Percentiles rank a stretch among this genome's conserved stretches.
Evolutionary conservation across 2,888 invertebrate species (phyloP).

Genomic region (Tupiocoris notatus): DNA sequence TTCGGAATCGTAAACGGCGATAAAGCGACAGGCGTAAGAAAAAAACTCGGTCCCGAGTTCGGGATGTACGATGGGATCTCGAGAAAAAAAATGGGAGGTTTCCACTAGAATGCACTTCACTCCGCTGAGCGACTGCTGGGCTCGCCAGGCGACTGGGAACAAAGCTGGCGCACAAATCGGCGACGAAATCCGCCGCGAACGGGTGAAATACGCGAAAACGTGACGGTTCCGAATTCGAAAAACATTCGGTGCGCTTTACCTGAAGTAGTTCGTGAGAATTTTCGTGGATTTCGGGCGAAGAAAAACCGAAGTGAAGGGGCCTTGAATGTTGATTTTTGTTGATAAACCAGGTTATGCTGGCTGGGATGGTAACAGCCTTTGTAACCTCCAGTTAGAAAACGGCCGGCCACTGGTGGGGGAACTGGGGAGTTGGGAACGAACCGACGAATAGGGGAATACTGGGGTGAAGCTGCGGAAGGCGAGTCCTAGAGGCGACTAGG

Average conservation of each 20-base stretch:
- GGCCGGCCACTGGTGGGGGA: constrained; percentile 15
- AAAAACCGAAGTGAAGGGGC: constrained; percentile 31
- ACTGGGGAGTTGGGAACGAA: too few species aligned
- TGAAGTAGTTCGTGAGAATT: constrained; percentile 19
- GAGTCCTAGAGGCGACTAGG: background rate
- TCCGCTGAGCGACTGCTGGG: constrained; percentile 32
- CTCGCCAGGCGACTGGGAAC: constrained; percentile 27
- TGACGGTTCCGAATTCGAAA: background rate
- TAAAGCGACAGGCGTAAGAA: background rate
- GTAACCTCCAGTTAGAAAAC: constrained; percentile 9
- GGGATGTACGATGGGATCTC: background rate
- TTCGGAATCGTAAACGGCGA: background rate
- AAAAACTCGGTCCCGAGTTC: background rate
- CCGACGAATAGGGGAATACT: background rate
- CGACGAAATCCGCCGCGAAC: background rate
- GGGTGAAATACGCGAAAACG: background rate
- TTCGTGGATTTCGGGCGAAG: constrained; percentile 13
- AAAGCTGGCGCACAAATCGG: background rate
- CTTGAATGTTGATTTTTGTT: constrained; percentile 42
- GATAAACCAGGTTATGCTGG: constrained; percentile 38
- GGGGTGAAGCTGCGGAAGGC: background rate
- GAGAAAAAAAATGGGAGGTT: constrained; percentile 42
- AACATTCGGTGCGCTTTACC: background rate
- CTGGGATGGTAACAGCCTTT: constrained; percentile 10
- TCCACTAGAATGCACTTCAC: constrained; percentile 42